Evolutionary conservation across 2,113 vertebrate species (phyloP).

Genomic region (Chloropsis hardwickii): DNA sequence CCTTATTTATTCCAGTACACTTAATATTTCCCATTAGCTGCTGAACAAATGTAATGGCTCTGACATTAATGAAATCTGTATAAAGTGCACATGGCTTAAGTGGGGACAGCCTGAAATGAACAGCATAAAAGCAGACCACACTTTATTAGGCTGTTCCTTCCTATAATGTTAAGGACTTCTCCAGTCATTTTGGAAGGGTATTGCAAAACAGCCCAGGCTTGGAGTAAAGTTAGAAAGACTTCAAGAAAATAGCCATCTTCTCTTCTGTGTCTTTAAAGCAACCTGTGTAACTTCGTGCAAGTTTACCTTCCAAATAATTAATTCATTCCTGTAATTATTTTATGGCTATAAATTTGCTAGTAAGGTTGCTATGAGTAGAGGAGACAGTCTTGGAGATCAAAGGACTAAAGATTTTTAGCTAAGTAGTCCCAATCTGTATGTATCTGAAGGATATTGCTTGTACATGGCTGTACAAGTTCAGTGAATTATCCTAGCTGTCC

Average conservation of each 20-base stretch:
- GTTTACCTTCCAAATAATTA: neutral
- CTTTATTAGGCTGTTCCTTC: neutral
- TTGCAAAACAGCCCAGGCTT: neutral
- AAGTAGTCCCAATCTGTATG: neutral
- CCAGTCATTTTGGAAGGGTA: neutral
- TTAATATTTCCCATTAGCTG: conserved; percentile 23
- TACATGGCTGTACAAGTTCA: neutral
- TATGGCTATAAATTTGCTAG: neutral
- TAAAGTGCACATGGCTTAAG: neutral
- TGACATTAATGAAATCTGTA: neutral
- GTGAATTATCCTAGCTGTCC: neutral
- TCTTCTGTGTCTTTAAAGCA: neutral
- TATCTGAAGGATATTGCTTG: neutral
- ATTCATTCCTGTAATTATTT: neutral
- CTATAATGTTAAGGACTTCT: neutral
- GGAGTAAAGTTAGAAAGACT: neutral
- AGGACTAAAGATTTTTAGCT: neutral
- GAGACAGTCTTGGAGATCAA: neutral
- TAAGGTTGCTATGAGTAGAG: neutral
- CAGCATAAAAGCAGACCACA: neutral
- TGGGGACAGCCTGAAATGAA: neutral
- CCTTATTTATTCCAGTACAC: conserved; percentile 9
- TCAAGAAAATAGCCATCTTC: neutral
- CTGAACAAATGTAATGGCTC: neutral
- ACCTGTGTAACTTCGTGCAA: neutral